These are phyloP conservation scores for Scomber colias DNA, from an alignment of 2,113 vertebrate species.

Conservation along the genomic window DNA sequence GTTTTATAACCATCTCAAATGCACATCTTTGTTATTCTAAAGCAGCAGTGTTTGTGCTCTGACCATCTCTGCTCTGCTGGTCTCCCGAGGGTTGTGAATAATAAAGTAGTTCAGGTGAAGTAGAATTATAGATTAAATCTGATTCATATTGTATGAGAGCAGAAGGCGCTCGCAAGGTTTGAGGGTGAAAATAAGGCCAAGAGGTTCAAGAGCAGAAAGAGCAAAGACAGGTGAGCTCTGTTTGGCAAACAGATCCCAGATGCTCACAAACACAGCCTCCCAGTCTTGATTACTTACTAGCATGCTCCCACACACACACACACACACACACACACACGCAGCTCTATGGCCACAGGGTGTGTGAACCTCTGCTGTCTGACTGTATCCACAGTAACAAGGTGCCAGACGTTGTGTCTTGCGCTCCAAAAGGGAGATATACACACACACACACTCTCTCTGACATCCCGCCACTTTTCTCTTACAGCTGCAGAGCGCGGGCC, in stretches of 20 bases:
- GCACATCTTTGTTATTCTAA: not conserved
- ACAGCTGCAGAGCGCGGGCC: constrained; percentile 96
- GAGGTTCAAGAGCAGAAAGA: constrained; percentile 8
- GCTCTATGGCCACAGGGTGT: constrained; percentile 46
- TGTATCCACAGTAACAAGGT: constrained; percentile 63
- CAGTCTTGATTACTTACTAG: constrained; percentile 26
- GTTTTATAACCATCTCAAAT: not conserved
- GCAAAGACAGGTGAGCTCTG: constrained; percentile 22
- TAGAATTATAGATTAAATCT: constrained; percentile 1
- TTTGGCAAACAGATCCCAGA: constrained; percentile 39
- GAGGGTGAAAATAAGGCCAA: not conserved
- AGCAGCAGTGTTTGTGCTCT: not conserved
- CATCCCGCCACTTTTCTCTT: constrained; percentile 40
- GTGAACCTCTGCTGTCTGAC: constrained; percentile 54
- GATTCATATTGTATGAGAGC: not conserved
- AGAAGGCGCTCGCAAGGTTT: not conserved
- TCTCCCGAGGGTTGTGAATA: constrained; percentile 19
- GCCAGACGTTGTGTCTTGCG: constrained; percentile 53
- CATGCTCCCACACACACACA: not conserved
- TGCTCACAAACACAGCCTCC: constrained; percentile 21
- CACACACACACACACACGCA: constrained; percentile 37
- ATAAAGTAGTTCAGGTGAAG: constrained; percentile 6
- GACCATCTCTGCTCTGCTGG: not conserved
- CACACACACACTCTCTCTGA: constrained; percentile 24
- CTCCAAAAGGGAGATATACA: not conserved